Percentiles rank a stretch among this genome's conserved stretches.
These are phyloP conservation scores for Asarcornis scutulata DNA, from an alignment of 2,113 vertebrate species.

Conservation along the genomic window DNA sequence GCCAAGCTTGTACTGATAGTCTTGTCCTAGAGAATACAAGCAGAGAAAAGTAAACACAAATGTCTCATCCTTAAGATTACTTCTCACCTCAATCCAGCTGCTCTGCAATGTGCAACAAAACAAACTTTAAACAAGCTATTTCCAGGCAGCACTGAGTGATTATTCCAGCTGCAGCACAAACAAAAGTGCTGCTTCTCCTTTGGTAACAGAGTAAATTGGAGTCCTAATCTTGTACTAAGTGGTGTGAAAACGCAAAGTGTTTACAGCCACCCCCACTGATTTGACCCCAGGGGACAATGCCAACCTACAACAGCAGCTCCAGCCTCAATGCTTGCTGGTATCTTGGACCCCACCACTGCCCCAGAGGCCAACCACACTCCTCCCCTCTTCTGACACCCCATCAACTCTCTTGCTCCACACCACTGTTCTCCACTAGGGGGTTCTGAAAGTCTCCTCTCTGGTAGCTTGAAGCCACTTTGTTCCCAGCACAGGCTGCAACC, in stretches of 20 bases:
- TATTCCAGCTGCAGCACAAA: not conserved
- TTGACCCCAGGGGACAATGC: not conserved
- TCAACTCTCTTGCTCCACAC: not conserved
- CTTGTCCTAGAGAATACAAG: slow-evolving; percentile 82
- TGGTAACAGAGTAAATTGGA: not conserved
- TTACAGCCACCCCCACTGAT: not conserved
- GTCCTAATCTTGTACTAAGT: no score
- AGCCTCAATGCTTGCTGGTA: not conserved
- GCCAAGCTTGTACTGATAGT: slow-evolving; percentile 93
- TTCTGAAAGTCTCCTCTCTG: not conserved
- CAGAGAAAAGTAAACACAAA: not conserved
- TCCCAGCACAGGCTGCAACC: not conserved
- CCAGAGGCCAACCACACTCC: not conserved
- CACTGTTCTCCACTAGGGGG: fast-evolving
- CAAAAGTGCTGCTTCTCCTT: not conserved
- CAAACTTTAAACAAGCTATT: not conserved
- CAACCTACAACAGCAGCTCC: not conserved
- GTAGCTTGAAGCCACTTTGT: not conserved
- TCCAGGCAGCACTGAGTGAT: not conserved
- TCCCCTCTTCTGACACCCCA: not conserved
- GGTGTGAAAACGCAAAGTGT: not conserved
- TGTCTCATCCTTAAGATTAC: not conserved
- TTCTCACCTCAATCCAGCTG: not conserved
- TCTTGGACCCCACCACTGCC: not conserved
- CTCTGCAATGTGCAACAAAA: not conserved